phyloP scores from a whole-genome alignment of 2,113 vertebrate species.

The Chaetura pelagica region DNA sequence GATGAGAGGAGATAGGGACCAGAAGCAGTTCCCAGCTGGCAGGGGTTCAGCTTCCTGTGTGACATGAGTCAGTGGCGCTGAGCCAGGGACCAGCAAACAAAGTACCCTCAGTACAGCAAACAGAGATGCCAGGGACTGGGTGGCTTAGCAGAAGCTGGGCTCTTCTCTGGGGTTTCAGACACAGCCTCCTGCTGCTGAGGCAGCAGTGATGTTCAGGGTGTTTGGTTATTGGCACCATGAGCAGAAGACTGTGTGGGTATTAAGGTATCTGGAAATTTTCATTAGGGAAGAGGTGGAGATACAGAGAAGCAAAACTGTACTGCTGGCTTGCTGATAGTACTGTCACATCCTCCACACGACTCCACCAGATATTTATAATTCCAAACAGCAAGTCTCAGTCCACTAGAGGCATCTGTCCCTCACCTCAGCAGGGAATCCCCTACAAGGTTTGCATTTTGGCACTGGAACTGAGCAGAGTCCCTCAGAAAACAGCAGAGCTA shows the following conservation, averaged over 20 bases:
- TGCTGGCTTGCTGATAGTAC: not conserved
- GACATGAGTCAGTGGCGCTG: not conserved
- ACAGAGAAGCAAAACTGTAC: not conserved
- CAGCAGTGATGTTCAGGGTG: not conserved
- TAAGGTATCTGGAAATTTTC: not conserved
- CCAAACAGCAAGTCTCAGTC: not conserved
- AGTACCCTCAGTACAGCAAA: conserved; percentile 47
- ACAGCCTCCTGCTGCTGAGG: not conserved
- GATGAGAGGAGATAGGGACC: not conserved
- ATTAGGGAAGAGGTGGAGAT: not conserved
- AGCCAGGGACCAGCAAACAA: conserved; percentile 39
- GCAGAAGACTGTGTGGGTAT: not conserved
- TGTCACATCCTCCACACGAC: not conserved
- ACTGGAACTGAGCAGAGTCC: not conserved
- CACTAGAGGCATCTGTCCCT: not conserved
- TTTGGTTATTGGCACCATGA: not conserved
- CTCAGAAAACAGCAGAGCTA: not conserved
- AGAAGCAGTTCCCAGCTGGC: conserved; percentile 17
- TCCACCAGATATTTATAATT: not conserved
- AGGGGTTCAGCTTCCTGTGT: conserved; percentile 30
- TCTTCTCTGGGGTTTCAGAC: not conserved
- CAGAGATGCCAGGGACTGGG: not conserved
- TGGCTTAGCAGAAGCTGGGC: not conserved
- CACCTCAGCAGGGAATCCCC: not conserved
- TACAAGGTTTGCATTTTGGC: not conserved